These are phyloP conservation scores for Furcula furcula DNA, from an alignment of 2,888 invertebrate genomes.

Conservation along the genomic window DNA sequence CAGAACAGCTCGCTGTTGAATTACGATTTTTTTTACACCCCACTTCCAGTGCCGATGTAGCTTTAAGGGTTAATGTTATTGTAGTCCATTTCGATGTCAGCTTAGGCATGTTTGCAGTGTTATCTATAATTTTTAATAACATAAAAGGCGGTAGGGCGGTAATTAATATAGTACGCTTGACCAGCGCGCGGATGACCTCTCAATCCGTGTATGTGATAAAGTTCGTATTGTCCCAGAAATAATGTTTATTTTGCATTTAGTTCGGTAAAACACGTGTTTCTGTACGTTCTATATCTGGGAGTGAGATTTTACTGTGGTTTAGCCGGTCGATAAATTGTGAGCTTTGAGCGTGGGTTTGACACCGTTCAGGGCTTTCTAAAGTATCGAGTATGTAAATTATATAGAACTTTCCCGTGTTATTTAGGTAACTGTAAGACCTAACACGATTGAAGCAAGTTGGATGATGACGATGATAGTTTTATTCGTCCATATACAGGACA, in stretches of 20 bases:
- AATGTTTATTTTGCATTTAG: slow-evolving; percentile 18
- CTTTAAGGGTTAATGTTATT: slow-evolving; percentile 23
- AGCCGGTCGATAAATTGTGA: neutral
- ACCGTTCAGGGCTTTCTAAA: neutral
- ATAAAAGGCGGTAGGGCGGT: slow-evolving; percentile 36
- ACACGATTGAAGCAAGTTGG: neutral
- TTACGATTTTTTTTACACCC: slow-evolving; percentile 33
- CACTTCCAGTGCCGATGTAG: slow-evolving; percentile 16
- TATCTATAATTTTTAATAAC: slow-evolving; percentile 39
- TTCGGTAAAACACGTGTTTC: slow-evolving; percentile 9
- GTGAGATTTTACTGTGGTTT: neutral
- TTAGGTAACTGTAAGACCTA: neutral
- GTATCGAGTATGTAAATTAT: neutral
- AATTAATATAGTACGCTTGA: slow-evolving; percentile 31
- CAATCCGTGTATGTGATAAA: slow-evolving; percentile 13
- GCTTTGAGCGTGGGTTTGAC: neutral
- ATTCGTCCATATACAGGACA: too few relatives aligned
- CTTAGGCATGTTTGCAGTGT: slow-evolving; percentile 24
- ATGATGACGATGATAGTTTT: too few relatives aligned
- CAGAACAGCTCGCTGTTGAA: too few relatives aligned
- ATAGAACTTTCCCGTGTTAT: neutral
- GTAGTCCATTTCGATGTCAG: slow-evolving; percentile 15
- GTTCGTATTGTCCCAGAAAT: slow-evolving; percentile 17
- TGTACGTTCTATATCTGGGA: neutral
- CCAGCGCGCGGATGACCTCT: slow-evolving; percentile 33